These are phyloP conservation scores for Phoebastria nigripes DNA, from an alignment of 2,797 vertebrate genomes.

Conservation along the genomic window DNA sequence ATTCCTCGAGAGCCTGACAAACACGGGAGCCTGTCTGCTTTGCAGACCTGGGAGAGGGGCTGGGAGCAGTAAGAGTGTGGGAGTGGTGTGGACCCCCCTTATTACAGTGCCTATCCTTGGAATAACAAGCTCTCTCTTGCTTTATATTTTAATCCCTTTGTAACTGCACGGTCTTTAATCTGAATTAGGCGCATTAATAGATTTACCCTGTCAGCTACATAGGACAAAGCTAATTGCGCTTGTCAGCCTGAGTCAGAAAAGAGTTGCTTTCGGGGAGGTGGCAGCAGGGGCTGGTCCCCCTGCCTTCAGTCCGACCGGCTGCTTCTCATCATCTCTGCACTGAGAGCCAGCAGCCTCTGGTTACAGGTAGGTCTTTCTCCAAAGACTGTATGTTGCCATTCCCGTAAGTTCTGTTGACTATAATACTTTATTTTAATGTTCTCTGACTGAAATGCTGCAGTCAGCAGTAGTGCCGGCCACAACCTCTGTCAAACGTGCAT, in stretches of 20 bases:
- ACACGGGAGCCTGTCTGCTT: fast-evolving
- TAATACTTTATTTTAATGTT: not conserved
- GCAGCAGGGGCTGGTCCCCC: not conserved
- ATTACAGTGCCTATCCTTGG: not conserved
- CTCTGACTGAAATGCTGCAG: not conserved
- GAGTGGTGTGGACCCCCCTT: too few species aligned
- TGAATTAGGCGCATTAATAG: not conserved
- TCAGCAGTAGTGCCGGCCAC: not conserved
- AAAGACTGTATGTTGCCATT: fast-evolving
- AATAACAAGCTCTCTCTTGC: not conserved
- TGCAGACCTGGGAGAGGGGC: fast-evolving
- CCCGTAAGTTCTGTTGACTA: fast-evolving
- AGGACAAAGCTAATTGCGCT: not conserved
- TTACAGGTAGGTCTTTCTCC: not conserved
- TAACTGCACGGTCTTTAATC: not conserved
- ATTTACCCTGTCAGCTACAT: not conserved
- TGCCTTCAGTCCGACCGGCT: fast-evolving
- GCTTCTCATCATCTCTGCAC: not conserved
- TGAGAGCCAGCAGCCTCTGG: fast-evolving
- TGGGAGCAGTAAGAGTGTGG: not conserved
- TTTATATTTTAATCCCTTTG: not conserved
- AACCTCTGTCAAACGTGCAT: not conserved
- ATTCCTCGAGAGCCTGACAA: not conserved
- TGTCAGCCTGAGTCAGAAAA: not conserved
- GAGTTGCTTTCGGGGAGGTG: not conserved